Percentiles rank a stretch among this genome's conserved stretches.
phyloP scores from a whole-genome alignment of 1,140 invertebrate genomes.

The Lethrus apterus region DNA sequence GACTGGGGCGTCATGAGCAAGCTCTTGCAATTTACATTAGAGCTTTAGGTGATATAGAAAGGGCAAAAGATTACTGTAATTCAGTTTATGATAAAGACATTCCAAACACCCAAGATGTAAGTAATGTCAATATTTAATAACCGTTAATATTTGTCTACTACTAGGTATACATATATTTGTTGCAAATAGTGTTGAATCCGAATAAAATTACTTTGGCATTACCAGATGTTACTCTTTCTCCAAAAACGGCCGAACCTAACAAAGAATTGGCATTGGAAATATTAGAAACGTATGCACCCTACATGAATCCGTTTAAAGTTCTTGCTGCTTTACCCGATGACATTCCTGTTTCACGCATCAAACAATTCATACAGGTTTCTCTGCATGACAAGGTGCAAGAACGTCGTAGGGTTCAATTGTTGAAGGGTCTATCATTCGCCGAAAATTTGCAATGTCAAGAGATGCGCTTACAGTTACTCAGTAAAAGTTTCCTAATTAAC shows the following conservation, averaged over 20 bases:
- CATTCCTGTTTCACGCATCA: constrained; percentile 63
- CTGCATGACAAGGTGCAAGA: constrained; percentile 66
- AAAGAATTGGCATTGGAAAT: constrained; percentile 68
- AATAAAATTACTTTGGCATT: constrained; percentile 43
- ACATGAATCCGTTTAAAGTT: constrained; percentile 70
- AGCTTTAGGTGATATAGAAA: constrained; percentile 68
- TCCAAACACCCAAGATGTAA: constrained; percentile 26
- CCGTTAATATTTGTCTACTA: background rate
- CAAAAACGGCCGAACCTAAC: constrained; percentile 57
- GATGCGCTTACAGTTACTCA: constrained; percentile 70
- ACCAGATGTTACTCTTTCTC: constrained; percentile 47
- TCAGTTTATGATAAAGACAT: constrained; percentile 48
- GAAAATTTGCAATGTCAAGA: constrained; percentile 77
- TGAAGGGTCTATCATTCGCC: constrained; percentile 74
- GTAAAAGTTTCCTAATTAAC: constrained; percentile 71
- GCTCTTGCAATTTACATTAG: constrained; percentile 86
- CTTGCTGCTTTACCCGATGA: constrained; percentile 68
- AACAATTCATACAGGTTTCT: constrained; percentile 69
- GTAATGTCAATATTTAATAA: constrained; percentile 5
- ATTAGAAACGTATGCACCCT: constrained; percentile 71
- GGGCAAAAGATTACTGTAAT: constrained; percentile 81
- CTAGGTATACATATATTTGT: constrained; percentile 59
- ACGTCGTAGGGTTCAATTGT: constrained; percentile 63
- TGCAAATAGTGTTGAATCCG: constrained; percentile 58
- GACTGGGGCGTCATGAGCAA: constrained; percentile 85